These are phyloP conservation scores for Pipistrellus pygmaeus DNA, from an alignment of 2,797 vertebrate species.

Conservation along the genomic window DNA sequence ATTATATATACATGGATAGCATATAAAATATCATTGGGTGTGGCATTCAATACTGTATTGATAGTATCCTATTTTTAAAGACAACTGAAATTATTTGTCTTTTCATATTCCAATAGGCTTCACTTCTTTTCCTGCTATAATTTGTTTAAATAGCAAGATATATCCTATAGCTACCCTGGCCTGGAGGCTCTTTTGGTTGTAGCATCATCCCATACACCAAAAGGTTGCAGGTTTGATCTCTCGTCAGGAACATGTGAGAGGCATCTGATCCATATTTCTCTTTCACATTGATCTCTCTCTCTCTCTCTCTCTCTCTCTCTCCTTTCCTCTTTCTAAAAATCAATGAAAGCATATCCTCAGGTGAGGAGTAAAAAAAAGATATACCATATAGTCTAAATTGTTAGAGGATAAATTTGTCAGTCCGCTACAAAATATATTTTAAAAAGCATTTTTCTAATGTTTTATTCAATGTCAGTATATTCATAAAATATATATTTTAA, in stretches of 20 bases:
- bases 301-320: too few species aligned
- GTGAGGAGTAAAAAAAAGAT: not conserved
- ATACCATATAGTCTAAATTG: not conserved
- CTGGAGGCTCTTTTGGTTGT: too few species aligned
- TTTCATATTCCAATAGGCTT: not conserved
- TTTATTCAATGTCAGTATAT: not conserved
- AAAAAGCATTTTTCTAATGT: not conserved
- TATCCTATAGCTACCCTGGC: not conserved
- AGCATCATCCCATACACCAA: not conserved
- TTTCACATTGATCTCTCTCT: not conserved
- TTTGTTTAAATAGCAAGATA: not conserved
- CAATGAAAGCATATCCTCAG: not conserved
- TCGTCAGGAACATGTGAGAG: not conserved
- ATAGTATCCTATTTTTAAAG: not conserved
- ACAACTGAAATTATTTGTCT: not conserved
- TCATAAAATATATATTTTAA: not conserved
- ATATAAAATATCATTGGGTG: not conserved
- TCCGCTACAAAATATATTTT: not conserved
- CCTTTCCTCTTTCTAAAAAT: not conserved
- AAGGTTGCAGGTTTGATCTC: not conserved
- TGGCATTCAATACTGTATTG: not conserved
- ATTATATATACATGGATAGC: not conserved
- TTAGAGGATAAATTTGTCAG: not conserved
- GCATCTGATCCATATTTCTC: not conserved
- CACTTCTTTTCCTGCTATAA: not conserved